Evolutionary conservation across 2,888 invertebrate genomes (phyloP).

Genomic region (Bruchidius siliquastri): DNA sequence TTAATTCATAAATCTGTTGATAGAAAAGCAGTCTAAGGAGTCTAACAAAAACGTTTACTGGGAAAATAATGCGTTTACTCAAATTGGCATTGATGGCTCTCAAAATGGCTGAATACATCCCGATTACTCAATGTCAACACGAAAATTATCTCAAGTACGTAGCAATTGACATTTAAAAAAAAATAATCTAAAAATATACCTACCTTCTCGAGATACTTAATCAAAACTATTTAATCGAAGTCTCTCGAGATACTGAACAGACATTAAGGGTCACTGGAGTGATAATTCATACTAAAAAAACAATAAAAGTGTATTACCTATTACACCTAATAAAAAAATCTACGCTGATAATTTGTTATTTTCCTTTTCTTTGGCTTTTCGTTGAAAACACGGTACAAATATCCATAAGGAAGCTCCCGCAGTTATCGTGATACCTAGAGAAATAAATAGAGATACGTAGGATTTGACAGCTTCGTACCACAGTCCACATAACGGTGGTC

Average conservation of each 20-base stretch:
- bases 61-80: no score
- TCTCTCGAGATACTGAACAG: background rate
- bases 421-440: conserved; percentile 67
- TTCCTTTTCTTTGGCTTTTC: conserved; percentile 3
- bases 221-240: background rate
- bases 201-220: no score
- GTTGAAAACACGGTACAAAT: conserved; percentile 63
- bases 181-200: no score
- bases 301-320: background rate
- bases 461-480: conserved; percentile 60
- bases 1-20: no score
- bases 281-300: background rate
- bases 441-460: conserved; percentile 68
- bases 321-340: background rate
- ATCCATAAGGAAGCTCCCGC: conserved; percentile 71
- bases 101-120: no score
- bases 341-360: background rate
- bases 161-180: no score
- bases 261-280: background rate
- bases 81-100: no score
- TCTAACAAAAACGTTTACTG: no score
- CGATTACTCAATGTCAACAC: no score
- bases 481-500: conserved; percentile 77
- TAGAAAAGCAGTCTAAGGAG: no score
- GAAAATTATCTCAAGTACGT: no score